phyloP scores from a whole-genome alignment of 1,140 invertebrate genomes.

The Halictus rubicundus region DNA sequence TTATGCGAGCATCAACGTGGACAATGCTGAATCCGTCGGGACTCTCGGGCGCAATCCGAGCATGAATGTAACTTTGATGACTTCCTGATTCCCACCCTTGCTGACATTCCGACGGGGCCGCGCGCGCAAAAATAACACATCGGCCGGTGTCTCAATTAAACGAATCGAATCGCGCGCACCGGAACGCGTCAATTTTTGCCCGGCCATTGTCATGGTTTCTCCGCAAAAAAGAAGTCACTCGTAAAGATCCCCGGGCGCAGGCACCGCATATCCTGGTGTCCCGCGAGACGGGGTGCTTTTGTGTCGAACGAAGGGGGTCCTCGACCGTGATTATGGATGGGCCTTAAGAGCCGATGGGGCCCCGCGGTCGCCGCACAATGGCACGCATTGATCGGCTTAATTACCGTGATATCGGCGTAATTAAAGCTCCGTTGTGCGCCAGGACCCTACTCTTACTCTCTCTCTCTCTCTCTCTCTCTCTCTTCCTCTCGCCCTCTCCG shows the following conservation, averaged over 20 bases:
- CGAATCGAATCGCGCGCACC: conserved; percentile 3
- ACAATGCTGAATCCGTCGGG: too few species aligned
- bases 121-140: background rate
- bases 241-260: conserved; percentile 11
- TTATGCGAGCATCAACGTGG: too few species aligned
- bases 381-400: conserved; percentile 76
- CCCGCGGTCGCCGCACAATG: conserved; percentile 69
- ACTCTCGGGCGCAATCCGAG: background rate
- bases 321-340: conserved; percentile 68
- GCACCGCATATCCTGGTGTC: conserved; percentile 33
- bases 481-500: too few species aligned
- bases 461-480: too few species aligned
- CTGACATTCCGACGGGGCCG: background rate
- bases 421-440: conserved; percentile 77
- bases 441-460: conserved; percentile 47
- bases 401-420: conserved; percentile 79
- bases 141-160: conserved; percentile 23
- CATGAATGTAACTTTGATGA: conserved; percentile 1
- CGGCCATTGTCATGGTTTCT: conserved; percentile 46
- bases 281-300: conserved; percentile 64
- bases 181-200: conserved; percentile 17
- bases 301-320: conserved; percentile 64
- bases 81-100: background rate
- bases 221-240: conserved; percentile 28
- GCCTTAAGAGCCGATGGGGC: conserved; percentile 53